A percentile compares a stretch with the other conserved stretches of the same genome.
Evolutionary conservation across 2,888 invertebrate genomes (phyloP).

Genomic region (Epirrhoe alternata): DNA sequence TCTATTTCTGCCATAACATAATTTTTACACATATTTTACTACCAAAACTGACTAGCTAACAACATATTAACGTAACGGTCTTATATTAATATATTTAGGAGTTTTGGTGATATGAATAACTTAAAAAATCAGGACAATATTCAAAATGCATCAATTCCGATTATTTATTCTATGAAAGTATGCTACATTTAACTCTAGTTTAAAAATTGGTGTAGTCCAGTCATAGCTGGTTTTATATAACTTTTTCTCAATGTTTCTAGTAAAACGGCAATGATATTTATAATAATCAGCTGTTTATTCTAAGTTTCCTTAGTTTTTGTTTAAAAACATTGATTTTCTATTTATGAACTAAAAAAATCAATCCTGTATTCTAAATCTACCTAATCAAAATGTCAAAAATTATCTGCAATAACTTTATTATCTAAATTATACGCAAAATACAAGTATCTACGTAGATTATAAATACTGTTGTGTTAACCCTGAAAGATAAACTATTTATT

Average conservation of each 20-base stretch:
- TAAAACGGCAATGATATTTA: background rate
- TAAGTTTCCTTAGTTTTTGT: background rate
- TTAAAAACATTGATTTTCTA: background rate
- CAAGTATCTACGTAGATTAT: constrained; percentile 8
- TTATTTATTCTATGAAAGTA: constrained; percentile 29
- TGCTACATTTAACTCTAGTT: constrained; percentile 22
- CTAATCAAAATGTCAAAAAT: background rate
- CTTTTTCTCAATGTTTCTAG: background rate
- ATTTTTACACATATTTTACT: background rate
- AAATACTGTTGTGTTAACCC: background rate
- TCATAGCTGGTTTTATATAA: background rate
- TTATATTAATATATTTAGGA: constrained; percentile 3
- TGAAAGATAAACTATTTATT: background rate
- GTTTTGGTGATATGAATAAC: background rate
- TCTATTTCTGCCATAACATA: background rate
- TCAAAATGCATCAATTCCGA: constrained; percentile 37
- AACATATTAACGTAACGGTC: no score
- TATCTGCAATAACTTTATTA: constrained; percentile 4
- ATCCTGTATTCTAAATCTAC: background rate
- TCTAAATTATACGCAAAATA: background rate
- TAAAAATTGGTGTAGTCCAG: constrained; percentile 8
- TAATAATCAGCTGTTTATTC: background rate
- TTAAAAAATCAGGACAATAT: background rate
- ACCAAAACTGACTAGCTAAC: background rate
- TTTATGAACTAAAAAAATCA: background rate